Base-by-base conservation (phyloP, 2,797 vertebrate species). In the Liasis olivaceus region DNA sequence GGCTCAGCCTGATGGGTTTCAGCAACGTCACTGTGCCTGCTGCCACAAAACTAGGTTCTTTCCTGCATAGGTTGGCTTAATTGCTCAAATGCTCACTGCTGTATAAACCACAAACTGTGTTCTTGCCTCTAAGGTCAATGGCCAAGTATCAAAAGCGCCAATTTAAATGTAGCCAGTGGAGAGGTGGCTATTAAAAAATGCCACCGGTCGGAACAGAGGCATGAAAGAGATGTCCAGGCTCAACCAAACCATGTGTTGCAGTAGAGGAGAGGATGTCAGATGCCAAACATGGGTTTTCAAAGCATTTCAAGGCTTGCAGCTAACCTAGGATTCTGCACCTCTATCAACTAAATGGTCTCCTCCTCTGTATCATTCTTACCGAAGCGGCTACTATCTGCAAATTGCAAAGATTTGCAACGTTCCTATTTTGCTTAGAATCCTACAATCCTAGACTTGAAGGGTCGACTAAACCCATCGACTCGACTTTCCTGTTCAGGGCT, bases 1-100 rank as follows among this genome's bases (percentile, higher is more conserved):
- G 24, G 89, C 72, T 84, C 26, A 36, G 2, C 62, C 58, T 22
- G 60, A 47, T 64, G 51, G 4, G 60, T 3, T 64, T 31, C 60
- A 64, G 59, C 28, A 54, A 24, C 14, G 2, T 11, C 8, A 31
- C 28, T 64, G 81, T 2, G 5, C 63, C 60, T 5, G 13, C 28
- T 5, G 47, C n/a, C 42, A 66, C 54, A 17, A 17, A 13, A 64
- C 1, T 11, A 64, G 9, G 1, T 22, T 1, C 11, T 60, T 20
- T 24, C 54, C 5, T n/a, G 66, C 54, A 26, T 47, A 47, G 85
- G 0, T 59, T 47, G 58, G 64, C 63, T 91, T 91, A 87, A 72
- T 87, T 91, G 63, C 90, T 42, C 63, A 36, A 72, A 87, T 87
- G 85, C 64, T 87, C 31, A 28, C 63, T 91, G 85, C 56, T 72